These are phyloP conservation scores for Acyrthosiphon pisum DNA, from an alignment of 1,140 invertebrate species.

Conservation along the genomic window DNA sequence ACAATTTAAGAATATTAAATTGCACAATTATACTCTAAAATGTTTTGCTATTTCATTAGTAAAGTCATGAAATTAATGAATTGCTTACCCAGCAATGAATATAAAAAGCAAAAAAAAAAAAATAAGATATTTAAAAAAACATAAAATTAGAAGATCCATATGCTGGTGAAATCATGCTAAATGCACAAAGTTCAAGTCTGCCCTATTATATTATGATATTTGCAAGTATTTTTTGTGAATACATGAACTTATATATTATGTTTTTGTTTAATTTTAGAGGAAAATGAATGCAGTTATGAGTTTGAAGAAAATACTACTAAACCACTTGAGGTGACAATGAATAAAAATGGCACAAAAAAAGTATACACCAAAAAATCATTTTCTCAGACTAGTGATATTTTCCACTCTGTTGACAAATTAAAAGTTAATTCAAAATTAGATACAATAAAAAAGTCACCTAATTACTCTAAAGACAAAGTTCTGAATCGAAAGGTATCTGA, in stretches of 20 bases:
- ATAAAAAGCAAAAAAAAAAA: neutral
- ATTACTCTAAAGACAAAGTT: neutral
- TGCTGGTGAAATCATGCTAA: neutral
- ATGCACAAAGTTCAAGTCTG: neutral
- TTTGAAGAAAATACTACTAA: neutral
- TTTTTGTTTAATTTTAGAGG: neutral
- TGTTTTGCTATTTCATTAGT: neutral
- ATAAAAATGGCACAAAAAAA: neutral
- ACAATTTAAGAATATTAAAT: too few species aligned
- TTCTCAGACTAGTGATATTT: neutral
- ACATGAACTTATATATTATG: neutral
- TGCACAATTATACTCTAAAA: too few species aligned
- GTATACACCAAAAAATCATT: slow-evolving; percentile 14
- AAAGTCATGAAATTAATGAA: neutral
- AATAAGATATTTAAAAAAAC: neutral
- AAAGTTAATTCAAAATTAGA: slow-evolving; percentile 24
- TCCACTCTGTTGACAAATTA: neutral
- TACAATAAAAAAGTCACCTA: neutral
- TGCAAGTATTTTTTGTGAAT: neutral
- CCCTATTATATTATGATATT: neutral
- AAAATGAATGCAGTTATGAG: neutral
- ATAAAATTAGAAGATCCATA: neutral
- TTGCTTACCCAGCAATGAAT: neutral
- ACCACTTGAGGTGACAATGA: neutral
- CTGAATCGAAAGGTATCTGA: slow-evolving; percentile 8